These are phyloP conservation scores for Pseudonaja textilis DNA, from an alignment of 2,113 vertebrate species.

Conservation along the genomic window DNA sequence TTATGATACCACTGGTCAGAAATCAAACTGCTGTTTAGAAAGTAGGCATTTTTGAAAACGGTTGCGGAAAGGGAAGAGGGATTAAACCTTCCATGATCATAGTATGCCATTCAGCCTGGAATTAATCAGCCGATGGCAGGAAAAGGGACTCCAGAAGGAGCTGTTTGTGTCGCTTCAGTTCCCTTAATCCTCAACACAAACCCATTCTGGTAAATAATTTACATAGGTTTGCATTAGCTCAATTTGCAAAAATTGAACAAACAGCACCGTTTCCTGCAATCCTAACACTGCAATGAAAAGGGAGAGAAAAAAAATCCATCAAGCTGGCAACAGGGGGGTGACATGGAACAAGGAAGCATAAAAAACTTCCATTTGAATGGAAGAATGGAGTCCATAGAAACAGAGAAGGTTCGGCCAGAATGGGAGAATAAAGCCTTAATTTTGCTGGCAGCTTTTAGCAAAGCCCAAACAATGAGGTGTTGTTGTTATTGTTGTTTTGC, in stretches of 20 bases:
- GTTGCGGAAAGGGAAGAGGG: background rate
- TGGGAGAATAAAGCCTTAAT: slow-evolving; percentile 17
- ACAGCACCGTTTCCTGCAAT: slow-evolving; percentile 59
- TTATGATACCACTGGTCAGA: background rate
- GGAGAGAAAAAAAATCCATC: background rate
- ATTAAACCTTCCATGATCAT: background rate
- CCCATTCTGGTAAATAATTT: slow-evolving; percentile 60
- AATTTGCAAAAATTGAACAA: slow-evolving; percentile 66
- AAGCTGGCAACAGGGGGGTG: background rate
- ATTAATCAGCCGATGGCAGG: slow-evolving; percentile 16
- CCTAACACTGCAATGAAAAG: slow-evolving; percentile 8
- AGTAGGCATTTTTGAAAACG: fast-evolving
- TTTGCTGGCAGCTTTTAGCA: slow-evolving; percentile 4
- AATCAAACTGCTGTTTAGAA: background rate
- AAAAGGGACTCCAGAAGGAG: background rate
- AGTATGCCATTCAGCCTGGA: slow-evolving; percentile 6
- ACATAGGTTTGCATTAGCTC: slow-evolving; percentile 53
- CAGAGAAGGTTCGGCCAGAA: slow-evolving; percentile 41
- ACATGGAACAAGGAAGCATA: background rate
- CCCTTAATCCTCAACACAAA: slow-evolving; percentile 36
- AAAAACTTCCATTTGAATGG: slow-evolving; percentile 51
- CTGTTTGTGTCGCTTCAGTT: slow-evolving; percentile 22
- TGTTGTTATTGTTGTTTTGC: background rate
- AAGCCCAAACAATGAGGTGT: background rate
- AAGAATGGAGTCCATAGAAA: slow-evolving; percentile 60